Evolutionary conservation across 2,113 vertebrate species (phyloP).

Genomic region (Saimiri boliviensis): DNA sequence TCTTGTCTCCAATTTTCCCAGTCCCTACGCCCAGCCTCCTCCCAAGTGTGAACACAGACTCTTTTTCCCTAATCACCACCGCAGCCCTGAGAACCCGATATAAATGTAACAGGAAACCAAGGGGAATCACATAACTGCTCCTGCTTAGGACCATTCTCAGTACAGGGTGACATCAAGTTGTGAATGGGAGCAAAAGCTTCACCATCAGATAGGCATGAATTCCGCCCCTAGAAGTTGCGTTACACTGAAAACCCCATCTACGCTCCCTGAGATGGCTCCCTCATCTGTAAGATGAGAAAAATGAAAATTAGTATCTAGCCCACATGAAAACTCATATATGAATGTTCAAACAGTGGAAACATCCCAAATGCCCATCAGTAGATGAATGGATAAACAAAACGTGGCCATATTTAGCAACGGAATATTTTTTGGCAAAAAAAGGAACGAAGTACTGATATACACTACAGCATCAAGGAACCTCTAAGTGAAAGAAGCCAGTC

Average conservation of each 20-base stretch:
- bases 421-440: neutral
- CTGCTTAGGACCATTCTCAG: neutral
- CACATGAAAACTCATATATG: neutral
- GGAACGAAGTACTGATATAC: too few relatives aligned
- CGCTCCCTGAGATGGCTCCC: neutral
- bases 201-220: neutral
- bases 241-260: neutral
- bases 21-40: neutral
- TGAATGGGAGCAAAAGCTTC: neutral
- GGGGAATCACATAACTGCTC: too few relatives aligned
- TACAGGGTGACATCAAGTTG: too few relatives aligned
- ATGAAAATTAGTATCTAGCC: neutral
- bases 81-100: neutral
- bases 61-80: neutral
- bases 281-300: neutral
- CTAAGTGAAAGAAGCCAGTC: neutral
- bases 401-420: neutral
- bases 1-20: neutral
- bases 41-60: neutral
- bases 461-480: neutral
- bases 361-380: neutral
- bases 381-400: neutral
- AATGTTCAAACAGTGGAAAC: neutral
- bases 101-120: neutral
- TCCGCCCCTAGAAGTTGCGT: too few relatives aligned